Evolutionary conservation across 2,888 invertebrate species (phyloP).

Genomic region (Noctua janthe): DNA sequence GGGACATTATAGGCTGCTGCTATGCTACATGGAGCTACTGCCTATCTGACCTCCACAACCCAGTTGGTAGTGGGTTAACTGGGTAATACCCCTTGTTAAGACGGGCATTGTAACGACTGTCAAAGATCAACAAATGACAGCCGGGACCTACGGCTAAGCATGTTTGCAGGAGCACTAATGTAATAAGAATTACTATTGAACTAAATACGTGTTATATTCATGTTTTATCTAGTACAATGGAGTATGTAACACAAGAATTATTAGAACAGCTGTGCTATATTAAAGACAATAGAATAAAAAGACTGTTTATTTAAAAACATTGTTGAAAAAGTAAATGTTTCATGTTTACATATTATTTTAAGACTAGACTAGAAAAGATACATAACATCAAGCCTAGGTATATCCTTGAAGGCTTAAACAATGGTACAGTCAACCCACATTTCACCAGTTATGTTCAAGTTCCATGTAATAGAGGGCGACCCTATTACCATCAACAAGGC

Average conservation of each 20-base stretch:
- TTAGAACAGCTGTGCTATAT: constrained; percentile 9
- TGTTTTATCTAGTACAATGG: background rate
- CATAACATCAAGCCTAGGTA: background rate
- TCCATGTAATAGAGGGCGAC: background rate
- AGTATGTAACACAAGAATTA: background rate
- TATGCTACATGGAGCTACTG: too few relatives aligned
- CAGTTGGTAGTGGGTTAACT: too few relatives aligned
- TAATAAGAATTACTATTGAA: background rate
- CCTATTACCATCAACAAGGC: background rate
- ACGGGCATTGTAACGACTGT: too few relatives aligned
- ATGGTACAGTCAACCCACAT: background rate
- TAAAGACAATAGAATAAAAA: background rate
- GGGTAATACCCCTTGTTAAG: too few relatives aligned
- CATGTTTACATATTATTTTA: too few relatives aligned
- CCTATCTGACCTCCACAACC: too few relatives aligned
- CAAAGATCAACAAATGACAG: too few relatives aligned
- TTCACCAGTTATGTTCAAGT: background rate
- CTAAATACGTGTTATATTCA: background rate
- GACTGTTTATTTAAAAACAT: background rate
- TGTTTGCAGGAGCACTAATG: too few relatives aligned
- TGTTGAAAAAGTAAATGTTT: background rate
- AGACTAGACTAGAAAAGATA: too few relatives aligned
- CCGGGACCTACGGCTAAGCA: too few relatives aligned
- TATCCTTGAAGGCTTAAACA: background rate
- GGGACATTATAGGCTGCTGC: too few relatives aligned